These are phyloP conservation scores for Muscicapa comitata DNA, from an alignment of 2,797 vertebrate genomes.

Conservation along the genomic window DNA sequence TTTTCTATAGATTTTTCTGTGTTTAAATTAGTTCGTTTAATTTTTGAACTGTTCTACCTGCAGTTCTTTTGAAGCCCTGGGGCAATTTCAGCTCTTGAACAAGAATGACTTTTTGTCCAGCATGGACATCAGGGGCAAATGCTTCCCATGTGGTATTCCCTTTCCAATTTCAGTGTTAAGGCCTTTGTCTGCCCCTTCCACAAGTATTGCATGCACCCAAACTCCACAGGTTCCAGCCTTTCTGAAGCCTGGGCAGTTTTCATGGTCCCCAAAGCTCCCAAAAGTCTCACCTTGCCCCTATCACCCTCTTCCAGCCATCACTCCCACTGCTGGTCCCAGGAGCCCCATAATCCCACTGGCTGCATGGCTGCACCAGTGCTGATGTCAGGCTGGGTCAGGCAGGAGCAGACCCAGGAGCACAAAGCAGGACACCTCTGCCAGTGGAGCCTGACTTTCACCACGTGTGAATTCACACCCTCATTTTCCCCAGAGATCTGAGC, in stretches of 20 bases:
- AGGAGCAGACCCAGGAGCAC: neutral
- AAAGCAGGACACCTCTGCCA: neutral
- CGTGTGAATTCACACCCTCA: fast-evolving
- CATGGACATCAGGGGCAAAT: neutral
- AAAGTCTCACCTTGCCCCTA: neutral
- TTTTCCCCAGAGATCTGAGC: neutral
- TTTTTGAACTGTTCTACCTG: neutral
- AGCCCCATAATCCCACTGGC: neutral
- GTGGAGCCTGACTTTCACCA: neutral
- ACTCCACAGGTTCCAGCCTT: neutral
- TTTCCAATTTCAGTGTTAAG: neutral
- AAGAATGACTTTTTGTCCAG: neutral
- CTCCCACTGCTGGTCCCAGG: neutral
- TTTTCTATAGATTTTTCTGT: neutral
- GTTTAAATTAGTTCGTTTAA: neutral
- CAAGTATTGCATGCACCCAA: neutral
- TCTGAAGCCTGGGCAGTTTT: neutral
- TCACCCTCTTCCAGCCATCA: fast-evolving
- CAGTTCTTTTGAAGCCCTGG: neutral
- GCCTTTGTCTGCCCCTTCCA: neutral
- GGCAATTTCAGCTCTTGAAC: neutral
- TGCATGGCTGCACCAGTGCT: neutral
- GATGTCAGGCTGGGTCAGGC: neutral
- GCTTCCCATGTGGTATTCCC: fast-evolving
- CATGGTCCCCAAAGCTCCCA: neutral